phyloP scores from a whole-genome alignment of 2,888 invertebrate genomes.

The Taphrorychus bicolor region DNA sequence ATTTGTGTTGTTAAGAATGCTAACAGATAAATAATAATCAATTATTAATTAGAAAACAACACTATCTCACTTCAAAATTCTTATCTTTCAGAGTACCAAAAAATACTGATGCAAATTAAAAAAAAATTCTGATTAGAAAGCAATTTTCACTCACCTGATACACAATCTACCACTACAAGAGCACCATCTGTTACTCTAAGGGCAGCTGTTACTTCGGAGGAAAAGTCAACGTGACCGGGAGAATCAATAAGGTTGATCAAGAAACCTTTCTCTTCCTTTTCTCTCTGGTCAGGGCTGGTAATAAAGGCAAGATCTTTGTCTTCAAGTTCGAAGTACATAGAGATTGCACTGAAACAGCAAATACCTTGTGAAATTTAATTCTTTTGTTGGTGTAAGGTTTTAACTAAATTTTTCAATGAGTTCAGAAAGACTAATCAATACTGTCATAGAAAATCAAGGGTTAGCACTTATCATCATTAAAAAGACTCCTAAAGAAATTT shows the following conservation, averaged over 20 bases:
- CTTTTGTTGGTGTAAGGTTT: slow-evolving; percentile 5
- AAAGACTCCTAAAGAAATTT: neutral
- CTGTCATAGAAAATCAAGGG: slow-evolving; percentile 33
- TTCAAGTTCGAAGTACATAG: slow-evolving; percentile 97
- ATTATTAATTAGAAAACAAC: no score
- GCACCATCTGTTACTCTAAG: slow-evolving; percentile 99
- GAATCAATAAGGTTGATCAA: slow-evolving; percentile 99
- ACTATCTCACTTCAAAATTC: neutral
- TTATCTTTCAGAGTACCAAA: neutral
- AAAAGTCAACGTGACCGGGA: slow-evolving; percentile 99
- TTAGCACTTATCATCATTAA: slow-evolving; percentile 38
- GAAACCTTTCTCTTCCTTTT: slow-evolving; percentile 92
- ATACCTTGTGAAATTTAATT: neutral
- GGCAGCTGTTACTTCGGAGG: slow-evolving; percentile 99
- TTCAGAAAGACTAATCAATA: slow-evolving; percentile 40
- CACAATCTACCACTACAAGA: slow-evolving; percentile 99
- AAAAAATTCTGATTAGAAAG: neutral
- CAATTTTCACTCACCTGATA: slow-evolving; percentile 78
- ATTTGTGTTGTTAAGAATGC: no score
- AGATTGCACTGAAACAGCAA: slow-evolving; percentile 83
- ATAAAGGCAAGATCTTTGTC: slow-evolving; percentile 96
- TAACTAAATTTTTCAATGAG: neutral
- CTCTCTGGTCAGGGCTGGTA: slow-evolving; percentile 87
- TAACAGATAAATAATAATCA: no score
- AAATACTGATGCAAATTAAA: neutral